Evolutionary conservation across 1,140 invertebrate species (phyloP).

Genomic region (Drusus annulatus): DNA sequence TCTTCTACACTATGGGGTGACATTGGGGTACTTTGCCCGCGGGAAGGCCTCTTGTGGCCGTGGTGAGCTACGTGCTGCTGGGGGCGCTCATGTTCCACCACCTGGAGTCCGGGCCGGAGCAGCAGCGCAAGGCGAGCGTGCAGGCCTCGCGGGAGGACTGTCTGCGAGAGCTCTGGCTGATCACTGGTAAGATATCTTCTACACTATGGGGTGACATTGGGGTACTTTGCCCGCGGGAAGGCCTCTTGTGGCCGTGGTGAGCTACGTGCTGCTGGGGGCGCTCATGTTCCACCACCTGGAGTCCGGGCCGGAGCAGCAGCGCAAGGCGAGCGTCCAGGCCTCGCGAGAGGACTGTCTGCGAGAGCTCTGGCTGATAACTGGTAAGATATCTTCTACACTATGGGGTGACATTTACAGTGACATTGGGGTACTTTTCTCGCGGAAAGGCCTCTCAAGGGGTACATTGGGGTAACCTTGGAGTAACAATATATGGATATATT

Average conservation of each 20-base stretch:
- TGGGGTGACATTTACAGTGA: neutral
- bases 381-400: slow-evolving; percentile 59
- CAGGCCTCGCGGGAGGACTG: too few relatives aligned
- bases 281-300: slow-evolving; percentile 73
- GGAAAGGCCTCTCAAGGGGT: too few relatives aligned
- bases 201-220: neutral
- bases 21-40: slow-evolving; percentile 68
- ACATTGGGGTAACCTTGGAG: too few relatives aligned
- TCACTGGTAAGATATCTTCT: slow-evolving; percentile 68
- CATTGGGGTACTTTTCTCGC: neutral
- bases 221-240: slow-evolving; percentile 61
- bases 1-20: too few relatives aligned
- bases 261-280: slow-evolving; percentile 72
- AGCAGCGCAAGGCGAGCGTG: slow-evolving; percentile 70
- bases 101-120: slow-evolving; percentile 71
- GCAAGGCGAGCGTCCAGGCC: slow-evolving; percentile 68
- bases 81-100: slow-evolving; percentile 74
- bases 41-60: slow-evolving; percentile 70
- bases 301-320: slow-evolving; percentile 69
- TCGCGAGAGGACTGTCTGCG: slow-evolving; percentile 73
- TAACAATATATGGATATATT: too few relatives aligned
- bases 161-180: slow-evolving; percentile 73
- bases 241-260: too few relatives aligned
- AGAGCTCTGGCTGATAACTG: slow-evolving; percentile 75
- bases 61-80: slow-evolving; percentile 71